These are phyloP conservation scores for Cydia strobilella DNA, from an alignment of 1,140 invertebrate species.

Conservation along the genomic window DNA sequence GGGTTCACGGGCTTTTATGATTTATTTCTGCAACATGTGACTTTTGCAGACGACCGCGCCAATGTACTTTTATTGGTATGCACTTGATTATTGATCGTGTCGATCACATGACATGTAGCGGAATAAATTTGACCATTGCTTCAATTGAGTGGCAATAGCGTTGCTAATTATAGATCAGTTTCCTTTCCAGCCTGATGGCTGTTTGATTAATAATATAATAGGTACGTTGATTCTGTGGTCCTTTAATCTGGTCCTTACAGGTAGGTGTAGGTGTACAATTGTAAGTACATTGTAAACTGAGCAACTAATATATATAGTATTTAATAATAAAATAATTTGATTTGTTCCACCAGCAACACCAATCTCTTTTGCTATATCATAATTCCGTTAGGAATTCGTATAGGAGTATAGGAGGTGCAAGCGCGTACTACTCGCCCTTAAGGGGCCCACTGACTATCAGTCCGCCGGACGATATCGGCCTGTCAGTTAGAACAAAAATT, in stretches of 20 bases:
- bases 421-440: no score
- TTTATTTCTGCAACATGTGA: constrained; percentile 31
- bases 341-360: no score
- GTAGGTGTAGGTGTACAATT: background rate
- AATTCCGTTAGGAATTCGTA: no score
- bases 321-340: no score
- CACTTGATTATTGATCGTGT: constrained; percentile 5
- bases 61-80: constrained; percentile 14
- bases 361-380: no score
- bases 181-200: no score
- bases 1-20: constrained; percentile 14
- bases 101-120: constrained; percentile 13
- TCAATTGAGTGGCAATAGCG: background rate
- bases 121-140: background rate
- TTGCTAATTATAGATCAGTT: background rate
- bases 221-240: background rate
- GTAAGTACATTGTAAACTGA: no score
- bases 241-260: background rate
- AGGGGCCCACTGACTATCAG: no score
- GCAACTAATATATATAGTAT: no score
- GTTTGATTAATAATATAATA: background rate
- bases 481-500: no score
- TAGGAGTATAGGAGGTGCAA: no score
- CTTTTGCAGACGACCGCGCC: constrained; percentile 24
- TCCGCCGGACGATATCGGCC: no score